phyloP scores from a whole-genome alignment of 2,888 invertebrate species.

The Noctua janthina region DNA sequence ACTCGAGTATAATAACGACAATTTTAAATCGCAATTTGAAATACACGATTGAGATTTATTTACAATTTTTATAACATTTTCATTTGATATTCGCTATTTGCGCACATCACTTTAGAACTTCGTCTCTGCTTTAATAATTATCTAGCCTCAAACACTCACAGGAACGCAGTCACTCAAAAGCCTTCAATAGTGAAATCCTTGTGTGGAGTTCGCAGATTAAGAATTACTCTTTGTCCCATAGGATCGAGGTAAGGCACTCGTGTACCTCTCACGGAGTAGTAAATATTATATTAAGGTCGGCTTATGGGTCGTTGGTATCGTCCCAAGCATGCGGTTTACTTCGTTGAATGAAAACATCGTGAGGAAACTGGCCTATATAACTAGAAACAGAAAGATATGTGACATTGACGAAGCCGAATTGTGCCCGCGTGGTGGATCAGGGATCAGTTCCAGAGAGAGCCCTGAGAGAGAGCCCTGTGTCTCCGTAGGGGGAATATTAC shows the following conservation, averaged over 20 bases:
- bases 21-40: neutral
- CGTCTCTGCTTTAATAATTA: neutral
- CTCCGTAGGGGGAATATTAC: neutral
- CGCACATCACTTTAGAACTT: neutral
- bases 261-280: neutral
- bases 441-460: neutral
- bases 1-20: neutral
- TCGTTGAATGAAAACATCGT: neutral
- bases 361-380: no score
- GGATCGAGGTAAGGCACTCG: neutral
- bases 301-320: neutral
- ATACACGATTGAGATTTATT: neutral
- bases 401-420: neutral
- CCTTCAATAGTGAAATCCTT: slow-evolving; percentile 19
- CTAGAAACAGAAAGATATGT: no score
- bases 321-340: neutral
- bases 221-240: slow-evolving; percentile 4
- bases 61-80: neutral
- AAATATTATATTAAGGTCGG: neutral
- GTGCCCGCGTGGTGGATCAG: neutral
- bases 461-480: neutral
- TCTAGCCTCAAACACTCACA: neutral
- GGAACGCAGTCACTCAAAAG: slow-evolving; percentile 6
- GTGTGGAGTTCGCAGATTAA: slow-evolving; percentile 21
- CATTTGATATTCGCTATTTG: neutral